Conservation (phyloP, 2,797 vertebrate genomes). For the Mormyrus proboscirostris region DNA sequence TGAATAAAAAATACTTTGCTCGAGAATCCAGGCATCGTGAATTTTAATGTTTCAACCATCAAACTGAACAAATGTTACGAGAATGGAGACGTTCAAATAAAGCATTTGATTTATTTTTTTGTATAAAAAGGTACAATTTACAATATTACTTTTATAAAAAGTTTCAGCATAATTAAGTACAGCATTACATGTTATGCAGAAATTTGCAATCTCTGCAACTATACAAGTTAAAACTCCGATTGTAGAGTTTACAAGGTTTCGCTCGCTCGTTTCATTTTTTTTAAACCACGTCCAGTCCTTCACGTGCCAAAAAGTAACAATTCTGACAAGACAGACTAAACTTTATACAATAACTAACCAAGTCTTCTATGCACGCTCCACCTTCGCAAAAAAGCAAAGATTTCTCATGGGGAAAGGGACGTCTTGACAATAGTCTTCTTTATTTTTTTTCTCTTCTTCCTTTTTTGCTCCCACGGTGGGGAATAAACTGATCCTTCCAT, state of each 20-base stretch:
- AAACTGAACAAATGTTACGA: not conserved
- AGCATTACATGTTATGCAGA: conserved; percentile 96
- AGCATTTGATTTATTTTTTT: conserved; percentile 90
- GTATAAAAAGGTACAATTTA: conserved; percentile 93
- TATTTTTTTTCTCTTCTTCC: conserved; percentile 59
- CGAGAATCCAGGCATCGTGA: not conserved
- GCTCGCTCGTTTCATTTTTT: conserved; percentile 60
- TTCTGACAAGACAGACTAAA: conserved; percentile 77
- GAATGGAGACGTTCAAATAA: conserved; percentile 66
- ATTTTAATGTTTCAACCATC: not conserved
- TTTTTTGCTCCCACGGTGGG: conserved; percentile 70
- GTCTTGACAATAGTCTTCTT: conserved; percentile 71
- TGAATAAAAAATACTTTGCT: not conserved
- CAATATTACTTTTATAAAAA: conserved; percentile 99
- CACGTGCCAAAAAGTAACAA: conserved; percentile 76
- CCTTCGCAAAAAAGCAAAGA: conserved; percentile 91
- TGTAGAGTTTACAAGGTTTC: conserved; percentile 81
- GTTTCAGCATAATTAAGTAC: conserved; percentile 98
- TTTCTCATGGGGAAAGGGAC: conserved; percentile 69
- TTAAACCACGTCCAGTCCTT: conserved; percentile 80
- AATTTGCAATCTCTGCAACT: conserved; percentile 85
- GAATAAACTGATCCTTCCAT: conserved; percentile 84
- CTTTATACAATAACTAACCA: conserved; percentile 82
- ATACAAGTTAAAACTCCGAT: conserved; percentile 76
- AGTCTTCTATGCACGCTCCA: conserved; percentile 83